A percentile compares a stretch with the other conserved stretches of the same genome.
phyloP scores from a whole-genome alignment of 2,888 invertebrate genomes.

The Xanthia togata region DNA sequence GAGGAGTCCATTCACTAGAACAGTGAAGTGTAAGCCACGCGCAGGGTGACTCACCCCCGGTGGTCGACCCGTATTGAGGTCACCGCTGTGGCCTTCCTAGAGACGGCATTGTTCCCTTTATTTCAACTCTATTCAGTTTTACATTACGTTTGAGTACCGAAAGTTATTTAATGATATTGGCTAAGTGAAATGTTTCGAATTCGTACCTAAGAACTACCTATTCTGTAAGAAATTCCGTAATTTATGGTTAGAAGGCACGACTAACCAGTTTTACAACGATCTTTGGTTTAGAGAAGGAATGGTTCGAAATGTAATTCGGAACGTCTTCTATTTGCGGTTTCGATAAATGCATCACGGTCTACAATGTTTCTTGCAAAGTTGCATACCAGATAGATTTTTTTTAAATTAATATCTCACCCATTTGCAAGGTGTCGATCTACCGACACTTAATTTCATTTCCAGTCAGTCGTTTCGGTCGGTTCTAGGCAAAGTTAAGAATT shows the following conservation, averaged over 20 bases:
- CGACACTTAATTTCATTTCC: not conserved
- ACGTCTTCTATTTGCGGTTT: no score
- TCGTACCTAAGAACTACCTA: not conserved
- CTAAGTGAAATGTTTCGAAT: not conserved
- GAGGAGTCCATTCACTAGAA: constrained; percentile 60
- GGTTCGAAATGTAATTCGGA: not conserved
- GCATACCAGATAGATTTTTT: no score
- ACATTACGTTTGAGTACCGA: constrained; percentile 22
- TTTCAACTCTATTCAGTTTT: constrained; percentile 49
- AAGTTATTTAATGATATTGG: constrained; percentile 26
- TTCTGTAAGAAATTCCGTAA: not conserved
- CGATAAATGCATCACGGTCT: no score
- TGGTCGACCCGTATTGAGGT: constrained; percentile 66
- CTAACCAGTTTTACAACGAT: not conserved
- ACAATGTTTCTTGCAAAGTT: no score
- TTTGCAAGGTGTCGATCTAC: not conserved
- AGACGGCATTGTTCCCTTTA: constrained; percentile 63
- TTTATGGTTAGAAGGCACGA: not conserved
- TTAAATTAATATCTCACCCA: not conserved
- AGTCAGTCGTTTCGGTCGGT: not conserved
- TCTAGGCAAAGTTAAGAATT: not conserved
- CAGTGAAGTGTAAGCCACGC: constrained; percentile 47
- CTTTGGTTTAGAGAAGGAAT: not conserved
- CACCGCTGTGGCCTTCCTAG: constrained; percentile 68
- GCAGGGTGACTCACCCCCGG: constrained; percentile 69